phyloP scores from a whole-genome alignment of 2,888 invertebrate species.

The Ophion slaviceki region DNA sequence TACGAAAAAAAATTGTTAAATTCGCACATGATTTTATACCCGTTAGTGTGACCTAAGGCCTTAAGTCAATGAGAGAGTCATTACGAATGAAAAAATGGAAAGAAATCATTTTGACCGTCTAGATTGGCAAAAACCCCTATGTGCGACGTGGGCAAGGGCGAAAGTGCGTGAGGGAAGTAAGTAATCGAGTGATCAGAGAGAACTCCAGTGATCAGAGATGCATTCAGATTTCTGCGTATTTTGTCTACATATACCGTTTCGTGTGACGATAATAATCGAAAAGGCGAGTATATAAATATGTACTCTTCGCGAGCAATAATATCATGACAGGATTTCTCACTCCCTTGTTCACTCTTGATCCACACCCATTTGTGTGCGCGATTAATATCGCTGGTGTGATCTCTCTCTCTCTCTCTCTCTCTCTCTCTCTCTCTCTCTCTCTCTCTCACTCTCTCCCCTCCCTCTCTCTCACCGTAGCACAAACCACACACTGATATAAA shows the following conservation, averaged over 20 bases:
- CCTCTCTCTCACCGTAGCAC: conserved; percentile 21
- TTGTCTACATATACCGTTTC: neutral
- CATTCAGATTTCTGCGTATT: conserved; percentile 34
- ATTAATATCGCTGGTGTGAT: conserved; percentile 46
- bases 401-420: conserved; percentile 1
- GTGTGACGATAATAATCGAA: conserved; percentile 49
- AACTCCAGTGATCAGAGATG: conserved; percentile 24
- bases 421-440: conserved; percentile 4
- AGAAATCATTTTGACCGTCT: too few species aligned
- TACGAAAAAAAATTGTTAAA: too few species aligned
- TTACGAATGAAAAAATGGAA: too few species aligned
- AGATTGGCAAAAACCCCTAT: too few species aligned
- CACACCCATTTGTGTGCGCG: conserved; percentile 45
- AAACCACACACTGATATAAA: conserved; percentile 38
- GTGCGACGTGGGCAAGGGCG: neutral
- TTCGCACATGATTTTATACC: too few species aligned
- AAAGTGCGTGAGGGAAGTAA: neutral
- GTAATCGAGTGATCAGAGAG: neutral
- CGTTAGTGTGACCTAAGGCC: too few species aligned
- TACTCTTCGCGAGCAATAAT: conserved; percentile 50
- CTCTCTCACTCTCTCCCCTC: neutral
- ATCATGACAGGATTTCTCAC: conserved; percentile 34
- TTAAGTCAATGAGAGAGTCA: too few species aligned
- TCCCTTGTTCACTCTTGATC: conserved; percentile 36
- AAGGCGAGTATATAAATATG: conserved; percentile 56